Percentiles rank a stretch among this genome's conserved stretches.
These are phyloP conservation scores for Fragum whitleyi DNA, from an alignment of 2,888 invertebrate genomes.

Conservation along the genomic window DNA sequence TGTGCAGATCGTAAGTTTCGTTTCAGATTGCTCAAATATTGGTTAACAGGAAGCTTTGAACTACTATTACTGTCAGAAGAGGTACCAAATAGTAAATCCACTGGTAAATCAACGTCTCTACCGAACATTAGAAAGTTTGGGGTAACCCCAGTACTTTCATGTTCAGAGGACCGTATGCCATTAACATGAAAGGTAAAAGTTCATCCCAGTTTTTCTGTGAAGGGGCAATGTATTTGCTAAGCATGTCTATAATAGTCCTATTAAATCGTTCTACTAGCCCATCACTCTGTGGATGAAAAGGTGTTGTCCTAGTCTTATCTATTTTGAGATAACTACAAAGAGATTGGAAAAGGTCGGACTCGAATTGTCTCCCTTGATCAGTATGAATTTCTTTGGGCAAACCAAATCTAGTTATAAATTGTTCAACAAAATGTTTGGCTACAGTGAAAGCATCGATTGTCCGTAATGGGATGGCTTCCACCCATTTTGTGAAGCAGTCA, in stretches of 20 bases:
- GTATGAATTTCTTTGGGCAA: conserved; percentile 14
- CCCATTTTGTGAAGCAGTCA: conserved; percentile 18
- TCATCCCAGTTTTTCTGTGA: conserved; percentile 33
- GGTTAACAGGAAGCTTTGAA: no score
- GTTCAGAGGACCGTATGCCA: conserved; percentile 8
- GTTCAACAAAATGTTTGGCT: not conserved
- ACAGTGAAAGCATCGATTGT: not conserved
- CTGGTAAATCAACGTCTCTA: not conserved
- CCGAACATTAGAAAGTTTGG: not conserved
- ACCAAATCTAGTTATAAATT: not conserved
- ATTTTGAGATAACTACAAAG: not conserved
- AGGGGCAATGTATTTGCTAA: conserved; percentile 20
- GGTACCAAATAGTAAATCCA: not conserved
- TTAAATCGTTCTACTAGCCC: conserved; percentile 22
- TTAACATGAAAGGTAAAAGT: conserved; percentile 3
- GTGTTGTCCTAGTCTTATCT: conserved; percentile 17
- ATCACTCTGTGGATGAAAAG: not conserved
- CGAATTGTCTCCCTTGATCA: conserved; percentile 16
- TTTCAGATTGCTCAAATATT: no score
- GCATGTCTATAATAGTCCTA: conserved; percentile 22
- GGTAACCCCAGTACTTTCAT: not conserved
- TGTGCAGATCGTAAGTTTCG: not conserved
- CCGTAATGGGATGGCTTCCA: not conserved
- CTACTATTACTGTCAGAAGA: not conserved
- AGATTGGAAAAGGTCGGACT: not conserved